phyloP scores from a whole-genome alignment of 2,797 vertebrate genomes.

The Spinus pinus region DNA sequence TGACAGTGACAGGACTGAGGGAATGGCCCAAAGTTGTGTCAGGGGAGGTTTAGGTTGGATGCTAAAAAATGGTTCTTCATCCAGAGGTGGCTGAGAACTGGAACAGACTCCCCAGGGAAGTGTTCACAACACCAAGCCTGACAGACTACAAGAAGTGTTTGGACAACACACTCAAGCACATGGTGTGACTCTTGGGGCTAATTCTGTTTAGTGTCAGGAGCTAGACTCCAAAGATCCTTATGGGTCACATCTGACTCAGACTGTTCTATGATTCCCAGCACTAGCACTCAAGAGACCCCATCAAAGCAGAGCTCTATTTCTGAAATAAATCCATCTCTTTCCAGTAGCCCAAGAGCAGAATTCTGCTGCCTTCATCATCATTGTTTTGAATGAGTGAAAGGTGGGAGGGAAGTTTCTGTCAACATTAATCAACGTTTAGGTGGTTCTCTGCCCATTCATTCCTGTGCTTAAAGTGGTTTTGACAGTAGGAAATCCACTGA shows the following conservation, averaged over 20 bases:
- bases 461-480: not conserved
- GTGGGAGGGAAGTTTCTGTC: not conserved
- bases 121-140: not conserved
- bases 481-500: not conserved
- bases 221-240: not conserved
- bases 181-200: not conserved
- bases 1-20: not conserved
- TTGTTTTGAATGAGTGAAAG: not conserved
- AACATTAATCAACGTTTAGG: slow-evolving; percentile 16
- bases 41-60: not conserved
- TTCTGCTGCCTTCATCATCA: not conserved
- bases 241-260: not conserved
- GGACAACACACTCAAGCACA: not conserved
- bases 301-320: not conserved
- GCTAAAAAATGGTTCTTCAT: not conserved
- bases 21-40: not conserved
- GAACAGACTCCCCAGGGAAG: not conserved
- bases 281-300: not conserved
- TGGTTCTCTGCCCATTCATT: not conserved
- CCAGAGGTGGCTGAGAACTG: not conserved
- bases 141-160: not conserved
- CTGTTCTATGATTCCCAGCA: not conserved
- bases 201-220: not conserved
- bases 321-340: not conserved
- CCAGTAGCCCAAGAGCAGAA: not conserved